Conservation (phyloP, 2,113 vertebrate species). For the Thinocorus orbignyianus region DNA sequence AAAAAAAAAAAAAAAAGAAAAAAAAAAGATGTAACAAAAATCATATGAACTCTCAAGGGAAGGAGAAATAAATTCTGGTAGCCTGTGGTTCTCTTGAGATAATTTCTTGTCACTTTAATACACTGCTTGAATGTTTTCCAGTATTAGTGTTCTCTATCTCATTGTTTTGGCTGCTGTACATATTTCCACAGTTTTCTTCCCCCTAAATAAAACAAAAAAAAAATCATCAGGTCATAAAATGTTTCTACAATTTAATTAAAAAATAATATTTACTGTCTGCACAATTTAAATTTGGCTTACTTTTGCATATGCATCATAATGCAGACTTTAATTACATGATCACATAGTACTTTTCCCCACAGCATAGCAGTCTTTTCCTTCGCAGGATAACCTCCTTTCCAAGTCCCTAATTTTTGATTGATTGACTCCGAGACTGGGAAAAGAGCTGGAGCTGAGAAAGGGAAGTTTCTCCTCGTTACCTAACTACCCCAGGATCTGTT, state of each 20-base stretch:
- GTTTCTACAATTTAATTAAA: conserved; percentile 32
- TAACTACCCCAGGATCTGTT: conserved; percentile 7
- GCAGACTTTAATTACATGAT: neutral
- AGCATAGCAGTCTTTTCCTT: neutral
- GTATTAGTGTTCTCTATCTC: conserved; percentile 17
- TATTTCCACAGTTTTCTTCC: conserved; percentile 20
- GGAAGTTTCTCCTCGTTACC: neutral
- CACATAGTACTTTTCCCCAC: neutral
- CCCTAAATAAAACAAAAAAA: conserved; percentile 25
- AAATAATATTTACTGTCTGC: conserved; percentile 58
- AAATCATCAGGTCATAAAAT: conserved; percentile 58
- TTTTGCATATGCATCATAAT: neutral
- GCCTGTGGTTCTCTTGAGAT: conserved; percentile 23
- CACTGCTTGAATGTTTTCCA: conserved; percentile 34
- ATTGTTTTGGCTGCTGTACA: conserved; percentile 32
- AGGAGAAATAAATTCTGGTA: conserved; percentile 45
- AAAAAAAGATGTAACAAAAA: neutral
- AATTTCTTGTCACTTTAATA: neutral
- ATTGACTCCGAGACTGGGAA: conserved; percentile 20
- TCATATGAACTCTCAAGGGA: neutral
- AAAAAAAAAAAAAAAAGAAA: neutral
- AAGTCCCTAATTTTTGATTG: neutral
- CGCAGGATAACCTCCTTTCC: neutral
- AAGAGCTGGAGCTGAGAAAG: conserved; percentile 18
- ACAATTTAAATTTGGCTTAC: neutral